Percentiles rank a stretch among this genome's conserved stretches.
These are phyloP conservation scores for Phaonia tiefii DNA, from an alignment of 2,888 invertebrate genomes.

Conservation along the genomic window DNA sequence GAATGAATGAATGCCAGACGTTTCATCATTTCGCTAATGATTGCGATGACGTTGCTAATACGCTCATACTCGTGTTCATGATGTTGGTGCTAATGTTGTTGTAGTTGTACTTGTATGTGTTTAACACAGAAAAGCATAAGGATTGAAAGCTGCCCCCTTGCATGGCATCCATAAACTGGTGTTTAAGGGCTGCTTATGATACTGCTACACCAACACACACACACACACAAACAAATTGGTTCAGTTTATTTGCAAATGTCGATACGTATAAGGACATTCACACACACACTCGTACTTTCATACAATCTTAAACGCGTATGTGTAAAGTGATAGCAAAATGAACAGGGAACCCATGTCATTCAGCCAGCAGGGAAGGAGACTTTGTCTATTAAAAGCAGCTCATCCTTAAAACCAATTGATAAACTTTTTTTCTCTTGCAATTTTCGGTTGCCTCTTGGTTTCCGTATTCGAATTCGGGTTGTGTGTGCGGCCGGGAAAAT, in stretches of 20 bases:
- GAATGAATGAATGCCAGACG: conserved; percentile 61
- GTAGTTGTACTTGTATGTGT: conserved; percentile 10
- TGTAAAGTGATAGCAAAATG: conserved; percentile 14
- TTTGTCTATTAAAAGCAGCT: conserved; percentile 67
- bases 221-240: conserved; percentile 26
- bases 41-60: conserved; percentile 76
- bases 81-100: neutral
- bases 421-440: conserved; percentile 45
- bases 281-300: conserved; percentile 2
- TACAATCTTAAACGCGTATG: neutral
- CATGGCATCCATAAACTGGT: neutral
- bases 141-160: conserved; percentile 18
- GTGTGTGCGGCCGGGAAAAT: conserved; percentile 68
- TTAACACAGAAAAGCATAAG: conserved; percentile 56
- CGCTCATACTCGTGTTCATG: conserved; percentile 71
- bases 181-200: conserved; percentile 62
- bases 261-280: conserved; percentile 17
- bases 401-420: conserved; percentile 64
- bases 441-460: conserved; percentile 29
- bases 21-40: conserved; percentile 70
- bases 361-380: no score
- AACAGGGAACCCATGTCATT: no score
- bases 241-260: conserved; percentile 33
- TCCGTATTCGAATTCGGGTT: conserved; percentile 8
- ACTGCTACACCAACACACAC: conserved; percentile 34